Conservation (phyloP, 30 jellyfish, hydroid and myxozoan species). For the Aurelia aurita region DNA sequence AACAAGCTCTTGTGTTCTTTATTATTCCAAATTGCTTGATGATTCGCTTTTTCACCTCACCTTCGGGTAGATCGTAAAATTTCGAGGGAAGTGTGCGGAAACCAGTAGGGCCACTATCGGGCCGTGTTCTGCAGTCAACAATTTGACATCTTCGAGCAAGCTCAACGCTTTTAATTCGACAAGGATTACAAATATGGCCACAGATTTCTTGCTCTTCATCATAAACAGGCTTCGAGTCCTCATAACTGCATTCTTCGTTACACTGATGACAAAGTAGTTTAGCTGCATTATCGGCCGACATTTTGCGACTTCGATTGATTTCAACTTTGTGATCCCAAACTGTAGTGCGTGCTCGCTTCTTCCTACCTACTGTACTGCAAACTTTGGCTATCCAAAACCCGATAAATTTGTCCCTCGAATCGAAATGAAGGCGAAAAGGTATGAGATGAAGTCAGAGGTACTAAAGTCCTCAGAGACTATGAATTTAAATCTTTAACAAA, state of each 20-base stretch:
- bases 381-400: neutral
- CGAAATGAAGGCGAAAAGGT: neutral
- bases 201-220: conserved; percentile 55
- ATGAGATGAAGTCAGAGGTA: neutral
- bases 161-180: conserved; percentile 74
- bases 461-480: conserved; percentile 4
- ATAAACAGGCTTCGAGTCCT: conserved; percentile 63
- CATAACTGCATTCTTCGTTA: conserved; percentile 32
- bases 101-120: conserved; percentile 70
- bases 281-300: conserved; percentile 47
- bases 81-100: conserved; percentile 85
- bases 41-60: conserved; percentile 72
- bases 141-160: conserved; percentile 77
- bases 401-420: neutral
- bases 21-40: conserved; percentile 74
- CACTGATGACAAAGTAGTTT: conserved; percentile 72
- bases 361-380: neutral
- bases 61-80: conserved; percentile 78
- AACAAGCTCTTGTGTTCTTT: conserved; percentile 67
- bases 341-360: conserved; percentile 1
- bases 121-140: conserved; percentile 59
- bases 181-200: conserved; percentile 74
- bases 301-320: conserved; percentile 3
- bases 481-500: conserved; percentile 45
- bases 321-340: conserved; percentile 11